Percentiles rank a stretch among this genome's conserved stretches.
phyloP scores from a whole-genome alignment of 2,797 vertebrate genomes.

The Spinibarbus caldwelli region DNA sequence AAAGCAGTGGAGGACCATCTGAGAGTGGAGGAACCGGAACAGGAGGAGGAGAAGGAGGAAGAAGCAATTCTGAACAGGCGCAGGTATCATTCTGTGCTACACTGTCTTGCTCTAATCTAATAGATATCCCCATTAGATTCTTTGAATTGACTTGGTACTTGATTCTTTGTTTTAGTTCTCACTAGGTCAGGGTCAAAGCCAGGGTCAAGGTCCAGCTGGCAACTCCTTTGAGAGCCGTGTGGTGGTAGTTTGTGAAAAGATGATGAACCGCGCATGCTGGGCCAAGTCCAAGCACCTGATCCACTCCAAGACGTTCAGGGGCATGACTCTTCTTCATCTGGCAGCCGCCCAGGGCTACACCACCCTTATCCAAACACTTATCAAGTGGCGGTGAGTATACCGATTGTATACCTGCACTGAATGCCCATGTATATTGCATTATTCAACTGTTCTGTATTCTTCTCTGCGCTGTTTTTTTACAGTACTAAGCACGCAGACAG shows the following conservation, averaged over 20 bases:
- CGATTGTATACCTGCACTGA: background rate
- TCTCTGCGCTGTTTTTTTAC: slow-evolving; percentile 48
- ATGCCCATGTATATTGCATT: background rate
- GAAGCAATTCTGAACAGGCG: slow-evolving; percentile 79
- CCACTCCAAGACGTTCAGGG: slow-evolving; percentile 96
- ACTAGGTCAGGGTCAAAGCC: slow-evolving; percentile 77
- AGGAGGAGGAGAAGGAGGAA: slow-evolving; percentile 73
- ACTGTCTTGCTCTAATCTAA: background rate
- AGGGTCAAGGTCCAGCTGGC: slow-evolving; percentile 76
- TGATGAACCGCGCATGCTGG: slow-evolving; percentile 99
- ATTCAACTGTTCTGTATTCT: background rate
- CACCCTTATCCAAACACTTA: slow-evolving; percentile 97
- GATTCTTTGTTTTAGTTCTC: slow-evolving; percentile 64
- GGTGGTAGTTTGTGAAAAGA: slow-evolving; percentile 98
- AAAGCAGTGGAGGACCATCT: slow-evolving; percentile 71
- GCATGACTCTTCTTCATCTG: slow-evolving; percentile 94
- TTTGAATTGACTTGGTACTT: slow-evolving; percentile 5
- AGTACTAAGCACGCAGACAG: slow-evolving; percentile 97
- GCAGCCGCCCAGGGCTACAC: slow-evolving; percentile 95
- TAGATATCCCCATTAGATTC: background rate
- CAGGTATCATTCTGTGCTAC: slow-evolving; percentile 67
- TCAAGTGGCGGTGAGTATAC: slow-evolving; percentile 92
- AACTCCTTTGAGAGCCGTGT: slow-evolving; percentile 96
- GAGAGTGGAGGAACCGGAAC: slow-evolving; percentile 78
- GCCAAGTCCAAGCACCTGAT: slow-evolving; percentile 95